Conservation (phyloP, 2,113 vertebrate species). For the Rhipidura dahli region DNA sequence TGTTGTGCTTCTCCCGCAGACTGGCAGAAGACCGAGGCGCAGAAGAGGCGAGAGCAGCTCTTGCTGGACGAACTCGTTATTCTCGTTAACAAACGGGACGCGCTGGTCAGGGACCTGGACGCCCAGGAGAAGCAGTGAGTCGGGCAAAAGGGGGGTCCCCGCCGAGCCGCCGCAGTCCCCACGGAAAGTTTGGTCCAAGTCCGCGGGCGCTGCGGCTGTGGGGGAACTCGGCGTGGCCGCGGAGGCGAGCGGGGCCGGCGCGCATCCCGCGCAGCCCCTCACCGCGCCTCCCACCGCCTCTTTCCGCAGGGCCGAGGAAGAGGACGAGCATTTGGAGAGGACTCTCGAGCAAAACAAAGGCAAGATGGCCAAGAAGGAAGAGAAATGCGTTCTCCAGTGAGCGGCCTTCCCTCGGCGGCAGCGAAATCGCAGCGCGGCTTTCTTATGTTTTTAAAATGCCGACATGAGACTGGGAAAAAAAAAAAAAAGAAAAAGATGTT, state of each 20-base stretch:
- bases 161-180: background rate
- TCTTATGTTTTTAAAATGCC: constrained; percentile 28
- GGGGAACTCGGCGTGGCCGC: background rate
- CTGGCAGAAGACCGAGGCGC: constrained; percentile 98
- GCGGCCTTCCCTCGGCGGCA: background rate
- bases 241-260: background rate
- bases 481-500: background rate
- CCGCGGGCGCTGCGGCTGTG: background rate
- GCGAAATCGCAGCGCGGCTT: background rate
- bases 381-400: constrained; percentile 96
- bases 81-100: constrained; percentile 95
- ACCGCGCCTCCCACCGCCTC: background rate
- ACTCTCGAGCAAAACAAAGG: constrained; percentile 99
- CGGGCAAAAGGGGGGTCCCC: background rate
- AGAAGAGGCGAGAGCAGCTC: constrained; percentile 94
- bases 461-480: constrained; percentile 17
- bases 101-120: constrained; percentile 92
- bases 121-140: constrained; percentile 75
- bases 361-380: constrained; percentile 99
- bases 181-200: background rate
- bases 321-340: constrained; percentile 97
- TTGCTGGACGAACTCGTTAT: constrained; percentile 95
- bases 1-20: constrained; percentile 70
- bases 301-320: constrained; percentile 90
- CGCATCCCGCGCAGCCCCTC: background rate